Evolutionary conservation across 2,797 vertebrate species (phyloP), one percentile per base, ranked within the genome.

Genomic region (Paratrypauchen microcephalus): DNA sequence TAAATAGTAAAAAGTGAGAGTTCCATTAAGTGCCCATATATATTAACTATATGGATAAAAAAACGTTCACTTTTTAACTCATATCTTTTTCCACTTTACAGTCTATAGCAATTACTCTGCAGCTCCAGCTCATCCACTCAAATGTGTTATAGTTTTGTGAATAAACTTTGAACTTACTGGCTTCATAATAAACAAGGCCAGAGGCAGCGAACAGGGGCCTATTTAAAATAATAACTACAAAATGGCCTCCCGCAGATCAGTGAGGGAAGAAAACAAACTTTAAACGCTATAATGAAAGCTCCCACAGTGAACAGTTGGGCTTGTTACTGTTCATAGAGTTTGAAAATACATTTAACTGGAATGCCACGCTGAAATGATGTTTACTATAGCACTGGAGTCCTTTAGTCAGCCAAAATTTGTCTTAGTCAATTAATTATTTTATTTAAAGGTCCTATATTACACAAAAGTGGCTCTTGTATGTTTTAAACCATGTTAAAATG

Each of bases 1-100:
- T 32, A 32, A 32, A 32, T 83, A 69, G 73, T 82, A 71, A 73
- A 79, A 86, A 65, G 55, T 64, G 73, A 78, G 79, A 67, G 58
- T 1, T 52, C 32, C 47, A 58, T 54, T 36, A 41, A 3, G 39
- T 41, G 11, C 2, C 11, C 11, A 41, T 41, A 41, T 41, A 41
- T 41, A 41, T 41, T 16, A 45, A 45, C 41, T 45, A 45, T 45
- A 45, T 45, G 41, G 13, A 4, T 13, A 45, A 45, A 41, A 45
- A 15, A 45, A 4, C 13, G 1, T 15, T 41, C 39, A 41, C 39
- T 41, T 41, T 13, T 41, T 3, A 12, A 41, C 39, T 13, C 39
- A 13, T 9, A 11, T 2, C 12, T 4, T 41, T 45, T 45, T 16
- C 5, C 41, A 16, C 13, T 41, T 41, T 26, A 26, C 24, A 26